Evolutionary conservation across 35 echinoderm and acorn worm genomes (phyloP), one percentile per base, ranked within the genome.

Genomic region (Holothuria glaberrima): DNA sequence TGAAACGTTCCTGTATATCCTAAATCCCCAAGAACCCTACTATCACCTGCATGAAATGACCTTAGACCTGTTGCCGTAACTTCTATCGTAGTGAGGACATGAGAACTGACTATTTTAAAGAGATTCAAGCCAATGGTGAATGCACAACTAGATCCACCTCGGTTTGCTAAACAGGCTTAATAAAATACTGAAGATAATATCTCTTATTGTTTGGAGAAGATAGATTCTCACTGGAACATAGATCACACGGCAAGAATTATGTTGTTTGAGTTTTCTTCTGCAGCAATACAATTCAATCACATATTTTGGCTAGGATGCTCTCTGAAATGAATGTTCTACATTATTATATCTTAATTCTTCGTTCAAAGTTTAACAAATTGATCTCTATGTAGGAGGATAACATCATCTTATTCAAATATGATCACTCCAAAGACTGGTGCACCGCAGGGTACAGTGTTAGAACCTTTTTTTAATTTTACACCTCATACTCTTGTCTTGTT

Each of bases 21-120:
- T 18, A 28, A 33, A 28, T 32, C 17, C 69, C 30, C 9, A 33
- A 72, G 69, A 72, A 72, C 9, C 25, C 69, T 10, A 72, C 29
- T 34, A 72, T 72, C 30, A 72, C 69, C 7, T 46, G 44, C 44
- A 46, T 46, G 63, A 66, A n/a, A 66, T 66, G 63, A 66, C 21
- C 10, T 66, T 66, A 21, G 69, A 33, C 69, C 69, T 7, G 24
- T 28, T 27, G 0, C 25, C n/a, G 4, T 33, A 17, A 72, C 69
- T 10, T 72, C 69, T 32, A 18, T 72, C 18, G 69, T 28, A 33
- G 31, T 72, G 69, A 33, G 18, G 31, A 30, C 69, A 0, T 72
- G 28, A 12, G 69, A 72, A 34, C 29, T 46, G 10, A 72, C 5
- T 72, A 28, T 72, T 27, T 32, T 33, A 32, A 32, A 34, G 28